A percentile compares a stretch with the other conserved stretches of the same genome.
These are phyloP conservation scores for Leuctra nigra DNA, from an alignment of 2,888 invertebrate species.

Conservation along the genomic window DNA sequence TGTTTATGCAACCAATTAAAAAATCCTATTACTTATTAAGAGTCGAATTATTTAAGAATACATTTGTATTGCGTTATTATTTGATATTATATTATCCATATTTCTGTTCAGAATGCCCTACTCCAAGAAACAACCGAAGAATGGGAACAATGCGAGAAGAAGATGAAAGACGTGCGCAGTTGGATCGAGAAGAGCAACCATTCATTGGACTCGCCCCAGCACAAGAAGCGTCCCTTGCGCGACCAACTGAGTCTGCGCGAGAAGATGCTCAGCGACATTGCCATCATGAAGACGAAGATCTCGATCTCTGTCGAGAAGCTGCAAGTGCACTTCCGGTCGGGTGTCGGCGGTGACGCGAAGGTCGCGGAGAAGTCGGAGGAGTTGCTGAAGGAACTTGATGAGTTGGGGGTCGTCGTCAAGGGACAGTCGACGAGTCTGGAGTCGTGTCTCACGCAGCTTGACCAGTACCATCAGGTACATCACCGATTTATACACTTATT, in stretches of 20 bases:
- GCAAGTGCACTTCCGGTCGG: slow-evolving; percentile 83
- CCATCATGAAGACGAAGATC: slow-evolving; percentile 85
- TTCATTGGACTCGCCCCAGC: slow-evolving; percentile 69
- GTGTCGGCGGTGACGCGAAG: slow-evolving; percentile 70
- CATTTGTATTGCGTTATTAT: too few relatives aligned
- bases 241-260: slow-evolving; percentile 82
- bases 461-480: slow-evolving; percentile 69
- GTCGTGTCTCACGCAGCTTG: slow-evolving; percentile 74
- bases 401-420: slow-evolving; percentile 52
- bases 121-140: slow-evolving; percentile 89
- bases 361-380: slow-evolving; percentile 66
- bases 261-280: slow-evolving; percentile 78
- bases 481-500: too few relatives aligned
- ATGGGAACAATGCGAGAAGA: slow-evolving; percentile 94
- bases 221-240: slow-evolving; percentile 78
- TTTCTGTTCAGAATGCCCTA: slow-evolving; percentile 64
- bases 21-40: too few relatives aligned
- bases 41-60: too few relatives aligned
- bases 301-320: slow-evolving; percentile 84
- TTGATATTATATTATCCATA: too few relatives aligned
- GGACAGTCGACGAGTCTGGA: slow-evolving; percentile 62
- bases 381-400: slow-evolving; percentile 61
- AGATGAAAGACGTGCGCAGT: slow-evolving; percentile 78
- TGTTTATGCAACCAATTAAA: too few relatives aligned
- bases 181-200: slow-evolving; percentile 85